Evolutionary conservation across 2,113 vertebrate genomes (phyloP).

Genomic region (Hepsetus odoe): DNA sequence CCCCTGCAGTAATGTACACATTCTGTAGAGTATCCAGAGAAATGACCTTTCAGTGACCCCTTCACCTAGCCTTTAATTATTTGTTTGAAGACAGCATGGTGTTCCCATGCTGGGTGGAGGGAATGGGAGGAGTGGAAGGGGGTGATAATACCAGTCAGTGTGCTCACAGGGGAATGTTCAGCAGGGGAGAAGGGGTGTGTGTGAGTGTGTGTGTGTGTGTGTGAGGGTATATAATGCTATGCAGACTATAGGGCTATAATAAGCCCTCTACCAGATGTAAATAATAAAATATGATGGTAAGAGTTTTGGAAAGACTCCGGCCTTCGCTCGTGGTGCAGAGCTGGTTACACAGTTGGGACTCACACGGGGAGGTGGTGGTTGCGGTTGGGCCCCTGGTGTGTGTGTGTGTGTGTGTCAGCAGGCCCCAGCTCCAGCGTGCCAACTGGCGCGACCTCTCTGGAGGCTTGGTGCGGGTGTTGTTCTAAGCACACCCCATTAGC

Average conservation of each 20-base stretch:
- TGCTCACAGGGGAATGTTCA: constrained; percentile 55
- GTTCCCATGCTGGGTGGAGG: constrained; percentile 91
- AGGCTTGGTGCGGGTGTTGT: constrained; percentile 76
- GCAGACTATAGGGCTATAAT: constrained; percentile 82
- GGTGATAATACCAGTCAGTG: constrained; percentile 83
- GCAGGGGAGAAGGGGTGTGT: constrained; percentile 57
- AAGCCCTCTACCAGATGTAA: constrained; percentile 92
- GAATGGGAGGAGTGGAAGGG: constrained; percentile 74
- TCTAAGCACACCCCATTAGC: constrained; percentile 87
- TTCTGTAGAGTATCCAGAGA: constrained; percentile 93
- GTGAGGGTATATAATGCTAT: constrained; percentile 64
- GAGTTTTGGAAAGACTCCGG: constrained; percentile 68
- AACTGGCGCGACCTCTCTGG: constrained; percentile 65
- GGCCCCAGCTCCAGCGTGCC: constrained; percentile 47
- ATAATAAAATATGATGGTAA: constrained; percentile 86
- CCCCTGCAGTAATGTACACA: constrained; percentile 86
- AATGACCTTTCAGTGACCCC: constrained; percentile 93
- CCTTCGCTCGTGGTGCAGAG: constrained; percentile 71
- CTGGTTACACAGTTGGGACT: constrained; percentile 45
- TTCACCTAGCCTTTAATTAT: constrained; percentile 98
- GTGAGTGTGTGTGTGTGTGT: constrained; percentile 17
- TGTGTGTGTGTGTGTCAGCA: constrained; percentile 64
- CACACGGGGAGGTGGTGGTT: constrained; percentile 23
- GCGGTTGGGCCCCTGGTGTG: constrained; percentile 61
- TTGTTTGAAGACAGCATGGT: constrained; percentile 99